phyloP scores from a whole-genome alignment of 2,113 vertebrate species.

The Trematocara marginatum region DNA sequence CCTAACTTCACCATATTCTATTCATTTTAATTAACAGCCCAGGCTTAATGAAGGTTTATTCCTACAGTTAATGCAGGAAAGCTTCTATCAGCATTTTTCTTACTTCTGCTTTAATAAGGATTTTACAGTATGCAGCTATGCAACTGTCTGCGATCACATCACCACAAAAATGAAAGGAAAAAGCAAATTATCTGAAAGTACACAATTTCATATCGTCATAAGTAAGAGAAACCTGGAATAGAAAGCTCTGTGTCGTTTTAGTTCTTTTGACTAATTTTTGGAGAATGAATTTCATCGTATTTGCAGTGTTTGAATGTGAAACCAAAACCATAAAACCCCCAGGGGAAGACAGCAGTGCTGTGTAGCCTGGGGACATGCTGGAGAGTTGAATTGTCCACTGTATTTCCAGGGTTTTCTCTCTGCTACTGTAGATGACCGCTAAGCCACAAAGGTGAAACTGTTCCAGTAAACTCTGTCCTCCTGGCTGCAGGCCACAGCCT shows the following conservation, averaged over 20 bases:
- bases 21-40: not conserved
- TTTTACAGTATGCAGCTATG: not conserved
- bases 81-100: not conserved
- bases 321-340: not conserved
- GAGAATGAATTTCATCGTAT: not conserved
- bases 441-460: constrained; percentile 30
- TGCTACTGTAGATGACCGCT: not conserved
- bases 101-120: not conserved
- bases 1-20: not conserved
- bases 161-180: not conserved
- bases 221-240: not conserved
- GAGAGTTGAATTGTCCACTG: not conserved
- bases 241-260: not conserved
- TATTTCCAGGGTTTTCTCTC: constrained; percentile 49
- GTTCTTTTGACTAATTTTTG: not conserved
- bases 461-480: constrained; percentile 55
- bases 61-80: not conserved
- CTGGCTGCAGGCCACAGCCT: not conserved
- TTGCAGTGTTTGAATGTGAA: not conserved
- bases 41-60: not conserved
- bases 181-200: not conserved
- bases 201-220: not conserved
- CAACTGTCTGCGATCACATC: not conserved
- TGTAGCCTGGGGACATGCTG: not conserved
- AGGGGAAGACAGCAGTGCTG: not conserved